Conservation (phyloP, 2,113 vertebrate genomes). For the Rousettus leschenaultii region DNA sequence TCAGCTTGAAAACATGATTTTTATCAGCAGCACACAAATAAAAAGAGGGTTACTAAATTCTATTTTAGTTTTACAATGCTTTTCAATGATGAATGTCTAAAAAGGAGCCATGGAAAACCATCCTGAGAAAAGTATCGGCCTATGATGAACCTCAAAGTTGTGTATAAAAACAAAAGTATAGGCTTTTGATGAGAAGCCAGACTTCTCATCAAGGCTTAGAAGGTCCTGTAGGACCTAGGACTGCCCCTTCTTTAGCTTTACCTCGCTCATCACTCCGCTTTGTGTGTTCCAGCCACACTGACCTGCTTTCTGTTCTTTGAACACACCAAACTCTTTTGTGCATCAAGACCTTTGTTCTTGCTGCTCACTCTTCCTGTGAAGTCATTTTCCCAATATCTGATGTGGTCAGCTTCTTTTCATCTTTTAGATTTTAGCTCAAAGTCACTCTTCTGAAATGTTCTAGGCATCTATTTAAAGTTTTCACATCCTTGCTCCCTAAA, state of each 20-base stretch:
- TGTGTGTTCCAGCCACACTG: not conserved
- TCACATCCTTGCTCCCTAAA: not conserved
- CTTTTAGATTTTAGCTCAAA: slow-evolving; percentile 17
- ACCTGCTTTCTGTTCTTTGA: not conserved
- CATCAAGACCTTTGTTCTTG: not conserved
- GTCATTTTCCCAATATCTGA: not conserved
- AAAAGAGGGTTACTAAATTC: not conserved
- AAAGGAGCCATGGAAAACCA: not conserved
- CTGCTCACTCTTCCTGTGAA: not conserved
- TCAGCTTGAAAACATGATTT: not conserved
- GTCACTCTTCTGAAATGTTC: not conserved
- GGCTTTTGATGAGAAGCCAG: not conserved
- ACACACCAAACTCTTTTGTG: not conserved
- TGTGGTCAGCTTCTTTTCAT: not conserved
- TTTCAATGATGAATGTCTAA: not conserved
- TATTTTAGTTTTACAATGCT: not conserved
- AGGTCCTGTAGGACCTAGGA: accelerated
- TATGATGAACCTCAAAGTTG: not conserved
- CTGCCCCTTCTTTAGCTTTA: not conserved
- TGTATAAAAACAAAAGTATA: not conserved
- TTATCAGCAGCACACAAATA: not conserved
- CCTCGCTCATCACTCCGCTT: not conserved
- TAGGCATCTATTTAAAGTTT: not conserved
- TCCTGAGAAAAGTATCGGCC: not conserved
- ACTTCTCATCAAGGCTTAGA: not conserved